Conservation (phyloP, 1,140 invertebrate species). For the Philotrypesis tridentata region DNA sequence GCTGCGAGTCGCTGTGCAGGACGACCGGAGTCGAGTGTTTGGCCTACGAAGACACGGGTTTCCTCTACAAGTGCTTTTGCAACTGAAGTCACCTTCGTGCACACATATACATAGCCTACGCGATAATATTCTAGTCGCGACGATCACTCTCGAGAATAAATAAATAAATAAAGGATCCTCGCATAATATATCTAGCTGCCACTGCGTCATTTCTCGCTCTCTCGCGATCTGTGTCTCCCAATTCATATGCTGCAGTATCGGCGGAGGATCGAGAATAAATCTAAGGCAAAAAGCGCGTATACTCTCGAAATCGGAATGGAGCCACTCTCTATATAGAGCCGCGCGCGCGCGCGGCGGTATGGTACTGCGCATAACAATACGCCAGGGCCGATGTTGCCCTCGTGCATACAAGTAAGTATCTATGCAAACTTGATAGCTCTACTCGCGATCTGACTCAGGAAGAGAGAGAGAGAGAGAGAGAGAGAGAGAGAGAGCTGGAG, state of each 20-base stretch:
- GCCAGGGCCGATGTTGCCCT: not conserved
- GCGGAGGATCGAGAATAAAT: too few relatives aligned
- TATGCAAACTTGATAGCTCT: constrained; percentile 36
- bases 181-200: too few relatives aligned
- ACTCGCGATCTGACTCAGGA: not conserved
- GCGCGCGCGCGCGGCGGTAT: not conserved
- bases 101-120: too few relatives aligned
- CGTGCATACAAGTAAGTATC: constrained; percentile 18
- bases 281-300: not conserved
- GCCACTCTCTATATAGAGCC: too few relatives aligned
- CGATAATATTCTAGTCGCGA: too few relatives aligned
- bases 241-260: too few relatives aligned
- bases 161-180: not conserved
- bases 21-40: constrained; percentile 11
- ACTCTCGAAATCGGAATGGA: constrained; percentile 31
- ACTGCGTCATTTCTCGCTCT: too few relatives aligned
- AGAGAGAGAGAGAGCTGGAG: too few relatives aligned
- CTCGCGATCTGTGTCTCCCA: too few relatives aligned
- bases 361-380: constrained; percentile 36
- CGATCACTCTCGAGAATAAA: too few relatives aligned
- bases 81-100: too few relatives aligned
- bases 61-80: constrained; percentile 31
- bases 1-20: constrained; percentile 3
- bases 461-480: constrained; percentile 17
- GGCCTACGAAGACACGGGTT: constrained; percentile 20